Conservation (phyloP, 1,140 invertebrate genomes). For the Drosophila melanica region DNA sequence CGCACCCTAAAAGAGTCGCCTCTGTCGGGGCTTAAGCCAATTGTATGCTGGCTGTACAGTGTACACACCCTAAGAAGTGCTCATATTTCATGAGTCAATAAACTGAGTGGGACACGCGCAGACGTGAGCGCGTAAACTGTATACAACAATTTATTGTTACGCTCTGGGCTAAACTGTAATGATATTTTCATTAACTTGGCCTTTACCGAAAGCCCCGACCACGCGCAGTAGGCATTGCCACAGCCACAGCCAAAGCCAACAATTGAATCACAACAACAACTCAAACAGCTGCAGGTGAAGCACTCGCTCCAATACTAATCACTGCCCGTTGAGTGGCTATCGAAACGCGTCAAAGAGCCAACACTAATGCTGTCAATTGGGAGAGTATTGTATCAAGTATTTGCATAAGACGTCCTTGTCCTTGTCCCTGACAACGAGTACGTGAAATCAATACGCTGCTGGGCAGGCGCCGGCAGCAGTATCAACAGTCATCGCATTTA, state of each 20-base stretch:
- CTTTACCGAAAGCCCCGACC: slow-evolving; percentile 64
- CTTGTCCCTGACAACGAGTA: slow-evolving; percentile 63
- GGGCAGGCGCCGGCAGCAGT: slow-evolving; percentile 8
- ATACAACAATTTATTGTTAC: slow-evolving; percentile 56
- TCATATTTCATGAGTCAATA: slow-evolving; percentile 81
- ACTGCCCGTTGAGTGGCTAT: slow-evolving; percentile 66
- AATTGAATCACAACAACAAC: slow-evolving; percentile 51
- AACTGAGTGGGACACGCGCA: slow-evolving; percentile 52
- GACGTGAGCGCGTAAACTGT: slow-evolving; percentile 13
- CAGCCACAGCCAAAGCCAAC: slow-evolving; percentile 6
- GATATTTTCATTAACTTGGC: slow-evolving; percentile 81
- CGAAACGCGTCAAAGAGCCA: slow-evolving; percentile 58
- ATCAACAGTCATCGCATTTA: background rate
- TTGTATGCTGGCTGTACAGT: slow-evolving; percentile 14
- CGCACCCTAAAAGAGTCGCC: slow-evolving; percentile 52
- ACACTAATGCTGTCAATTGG: slow-evolving; percentile 65
- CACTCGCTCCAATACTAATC: slow-evolving; percentile 53
- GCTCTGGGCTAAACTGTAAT: slow-evolving; percentile 75
- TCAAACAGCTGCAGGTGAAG: slow-evolving; percentile 59
- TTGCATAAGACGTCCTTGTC: slow-evolving; percentile 78
- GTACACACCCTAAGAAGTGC: slow-evolving; percentile 71
- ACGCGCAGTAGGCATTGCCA: slow-evolving; percentile 43
- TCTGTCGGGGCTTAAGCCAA: slow-evolving; percentile 3
- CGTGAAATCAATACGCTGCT: slow-evolving; percentile 42
- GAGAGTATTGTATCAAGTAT: slow-evolving; percentile 55